Base-by-base conservation (phyloP, 2,797 vertebrate species). In the Cercopithecus petaurista region DNA sequence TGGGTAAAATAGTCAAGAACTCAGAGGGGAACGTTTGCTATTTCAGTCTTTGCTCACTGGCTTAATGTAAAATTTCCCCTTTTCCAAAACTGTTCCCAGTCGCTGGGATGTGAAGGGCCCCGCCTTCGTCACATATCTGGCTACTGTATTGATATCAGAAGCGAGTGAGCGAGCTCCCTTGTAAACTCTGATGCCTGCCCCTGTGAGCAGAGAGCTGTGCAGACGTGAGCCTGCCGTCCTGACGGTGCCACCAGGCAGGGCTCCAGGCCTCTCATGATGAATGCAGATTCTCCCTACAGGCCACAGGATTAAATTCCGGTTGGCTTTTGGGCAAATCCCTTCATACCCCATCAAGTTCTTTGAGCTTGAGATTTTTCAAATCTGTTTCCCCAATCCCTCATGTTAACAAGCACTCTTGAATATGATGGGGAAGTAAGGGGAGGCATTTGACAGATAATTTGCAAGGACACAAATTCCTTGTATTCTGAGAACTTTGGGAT, bases 1-100 rank as follows among this genome's bases (percentile, higher is more conserved):
- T 70, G 12, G 28, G 55, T 64, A 33, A 55, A 82, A 73, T 95
- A 22, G 12, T 64, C 9, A 88, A 82, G 59, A 67, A 12, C 39
- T 67, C 43, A 61, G 36, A 88, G 88, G 91, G 67, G n/a, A 90
- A 36, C 7, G 6, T 22, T 52, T 72, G 59, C 61, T 67, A 8
- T 33, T 89, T 95, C n/a, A 57, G 4, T 83, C 41, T 84, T 87
- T 39, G 9, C 43, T 97, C 57, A 28, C 15, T 61, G 41, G 46
- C 70, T 88, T 48, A 14, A 3, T 70, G 26, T 64, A 72, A 88
- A 52, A 43, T 33, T 26, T 52, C 73, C 70, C 67, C 50, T 64
- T 87, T 96, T 75, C 86, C 76, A 48, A 77, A 93, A 83, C n/a
- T 89, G 72, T 90, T 41, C 17, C 82, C 21, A 87, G 43, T 43